A percentile compares a stretch with the other conserved stretches of the same genome.
Evolutionary conservation across 2,797 vertebrate species (phyloP).

Genomic region (Rhabdophis nuchalis): DNA sequence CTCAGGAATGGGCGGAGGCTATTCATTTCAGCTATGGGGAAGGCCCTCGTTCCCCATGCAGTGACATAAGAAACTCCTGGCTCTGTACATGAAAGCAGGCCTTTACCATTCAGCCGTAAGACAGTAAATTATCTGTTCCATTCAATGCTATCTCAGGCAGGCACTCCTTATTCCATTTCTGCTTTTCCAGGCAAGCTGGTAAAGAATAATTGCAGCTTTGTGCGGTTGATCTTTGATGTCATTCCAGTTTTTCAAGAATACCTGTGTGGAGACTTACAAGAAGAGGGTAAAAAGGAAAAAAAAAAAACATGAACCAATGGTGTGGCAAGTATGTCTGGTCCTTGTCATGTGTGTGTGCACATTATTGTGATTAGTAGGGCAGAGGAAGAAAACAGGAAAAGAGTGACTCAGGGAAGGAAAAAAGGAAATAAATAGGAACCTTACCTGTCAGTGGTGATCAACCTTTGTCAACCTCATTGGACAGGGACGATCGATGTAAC

Average conservation of each 20-base stretch:
- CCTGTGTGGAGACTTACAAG: background rate
- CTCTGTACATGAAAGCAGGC: background rate
- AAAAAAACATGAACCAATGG: background rate
- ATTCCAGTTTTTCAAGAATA: background rate
- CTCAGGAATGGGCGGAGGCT: background rate
- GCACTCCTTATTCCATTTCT: background rate
- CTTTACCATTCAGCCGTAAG: background rate
- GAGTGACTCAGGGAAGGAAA: background rate
- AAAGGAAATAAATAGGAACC: background rate
- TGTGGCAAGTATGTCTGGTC: background rate
- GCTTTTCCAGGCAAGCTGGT: background rate
- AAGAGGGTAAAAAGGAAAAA: background rate
- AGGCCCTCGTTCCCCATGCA: background rate
- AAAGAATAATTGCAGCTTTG: background rate
- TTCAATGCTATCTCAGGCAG: background rate
- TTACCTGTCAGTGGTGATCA: background rate
- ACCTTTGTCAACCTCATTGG: background rate
- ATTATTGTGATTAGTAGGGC: background rate
- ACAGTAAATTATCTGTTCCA: background rate
- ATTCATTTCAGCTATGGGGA: background rate
- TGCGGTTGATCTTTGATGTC: background rate
- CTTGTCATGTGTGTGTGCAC: background rate
- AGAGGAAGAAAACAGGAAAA: background rate
- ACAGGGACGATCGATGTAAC: background rate
- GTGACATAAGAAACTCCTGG: background rate